Percentiles rank a stretch among this genome's conserved stretches.
Conservation (phyloP, 2,797 vertebrate genomes). For the Mallotus villosus region DNA sequence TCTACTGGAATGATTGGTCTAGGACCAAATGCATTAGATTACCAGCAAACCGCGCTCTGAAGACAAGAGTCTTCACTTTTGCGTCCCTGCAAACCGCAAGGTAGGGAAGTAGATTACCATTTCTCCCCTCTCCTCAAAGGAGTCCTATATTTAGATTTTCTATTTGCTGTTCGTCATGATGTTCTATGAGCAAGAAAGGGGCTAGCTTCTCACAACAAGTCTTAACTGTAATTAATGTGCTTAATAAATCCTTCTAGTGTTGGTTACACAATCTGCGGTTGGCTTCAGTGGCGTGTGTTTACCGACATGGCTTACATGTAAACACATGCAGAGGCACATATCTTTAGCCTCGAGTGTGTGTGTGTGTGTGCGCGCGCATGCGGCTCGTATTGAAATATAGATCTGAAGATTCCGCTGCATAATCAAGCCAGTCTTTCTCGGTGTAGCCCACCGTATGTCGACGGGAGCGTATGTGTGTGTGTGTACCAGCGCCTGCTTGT, state of each 20-base stretch:
- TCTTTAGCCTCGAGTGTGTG: not conserved
- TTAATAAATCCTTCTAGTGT: no score
- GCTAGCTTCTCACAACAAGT: no score
- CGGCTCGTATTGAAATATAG: not conserved
- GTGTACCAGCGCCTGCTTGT: conserved; percentile 59
- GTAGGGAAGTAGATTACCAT: conserved; percentile 65
- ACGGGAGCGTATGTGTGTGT: conserved; percentile 1
- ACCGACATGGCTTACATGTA: not conserved
- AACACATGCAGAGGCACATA: not conserved
- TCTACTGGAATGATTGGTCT: no score
- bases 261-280: no score
- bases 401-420: not conserved
- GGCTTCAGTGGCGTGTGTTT: no score
- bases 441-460: conserved; percentile 8
- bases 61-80: conserved; percentile 3
- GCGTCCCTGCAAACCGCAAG: conserved; percentile 53
- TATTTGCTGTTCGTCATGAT: not conserved
- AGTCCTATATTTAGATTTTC: not conserved
- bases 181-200: no score
- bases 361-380: not conserved
- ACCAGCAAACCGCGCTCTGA: no score
- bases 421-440: not conserved
- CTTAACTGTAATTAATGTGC: no score
- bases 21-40: no score
- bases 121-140: not conserved